Base-by-base conservation (phyloP, 2,888 invertebrate genomes). In the Apodemia duryi region DNA sequence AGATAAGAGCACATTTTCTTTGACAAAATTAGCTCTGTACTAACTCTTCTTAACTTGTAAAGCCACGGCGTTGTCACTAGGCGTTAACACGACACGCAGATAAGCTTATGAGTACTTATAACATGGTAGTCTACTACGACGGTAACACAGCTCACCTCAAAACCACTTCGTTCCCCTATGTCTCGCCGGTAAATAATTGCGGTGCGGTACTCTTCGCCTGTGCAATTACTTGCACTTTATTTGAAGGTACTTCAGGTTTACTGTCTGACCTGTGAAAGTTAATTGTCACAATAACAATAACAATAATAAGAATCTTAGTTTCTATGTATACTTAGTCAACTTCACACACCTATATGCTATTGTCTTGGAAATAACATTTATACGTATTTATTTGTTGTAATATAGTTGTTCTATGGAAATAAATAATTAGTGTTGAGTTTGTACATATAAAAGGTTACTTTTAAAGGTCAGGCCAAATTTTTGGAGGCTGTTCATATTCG, bases 171-270 rank as follows among this genome's bases (percentile, higher is more conserved):
- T 83, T 79, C 83, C 87, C 87, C 84, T 84, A 83, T 82, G 89
- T 88, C 86, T 85, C 84, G 84, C 78, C 81, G 76, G 85, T 85
- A 87, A 87, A 86, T 87, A 88, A 89, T 88, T 88, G 85, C 86
- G 79, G 83, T 81, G 82, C 82, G 79, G 76, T 78, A 76, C 79
- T 80, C 82, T 83, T 83, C 81, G 79, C 83, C 84, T 84, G 82
- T 77, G 87, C 88, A 86, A 88, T 89, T 88, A 88, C 78, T 78
- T 82, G 83, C 83, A 85, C 84, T 88, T 87, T 84, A 84, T 84
- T 84, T 81, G 77, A 82, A 81, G 81, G 78, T 75, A 72, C 80
- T 79, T 71, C 74, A 73, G 75, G 69, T 76, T 74, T 72, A 72
- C 71, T 70, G 70, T 70, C 69, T 72, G 57, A 13, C 32, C 57